A percentile compares a stretch with the other conserved stretches of the same genome.
Evolutionary conservation across 2,888 invertebrate genomes (phyloP).

Genomic region (Ypsolopha scabrella): DNA sequence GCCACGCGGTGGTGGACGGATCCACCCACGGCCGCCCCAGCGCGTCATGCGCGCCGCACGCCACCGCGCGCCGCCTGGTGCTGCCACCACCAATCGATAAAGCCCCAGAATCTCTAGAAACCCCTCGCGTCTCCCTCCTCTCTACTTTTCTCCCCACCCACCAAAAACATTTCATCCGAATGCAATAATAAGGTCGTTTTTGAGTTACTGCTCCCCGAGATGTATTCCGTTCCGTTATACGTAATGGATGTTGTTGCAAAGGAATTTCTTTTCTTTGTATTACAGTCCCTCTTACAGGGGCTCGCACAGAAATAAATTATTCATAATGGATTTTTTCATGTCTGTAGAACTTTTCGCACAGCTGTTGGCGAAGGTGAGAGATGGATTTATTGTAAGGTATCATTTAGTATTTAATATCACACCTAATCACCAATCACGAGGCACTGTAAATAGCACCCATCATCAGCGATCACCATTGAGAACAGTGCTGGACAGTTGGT

Average conservation of each 20-base stretch:
- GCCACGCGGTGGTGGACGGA: not conserved
- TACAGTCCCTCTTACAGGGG: not conserved
- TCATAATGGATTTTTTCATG: not conserved
- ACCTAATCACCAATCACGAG: not conserved
- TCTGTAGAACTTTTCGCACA: not conserved
- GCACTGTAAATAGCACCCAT: not conserved
- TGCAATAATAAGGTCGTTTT: conserved; percentile 60
- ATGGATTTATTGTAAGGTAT: not conserved
- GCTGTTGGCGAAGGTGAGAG: too few species aligned
- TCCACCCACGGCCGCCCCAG: conserved; percentile 14
- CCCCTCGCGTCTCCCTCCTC: conserved; percentile 29
- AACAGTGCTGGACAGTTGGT: conserved; percentile 8
- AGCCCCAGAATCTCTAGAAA: conserved; percentile 53
- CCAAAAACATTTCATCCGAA: conserved; percentile 55
- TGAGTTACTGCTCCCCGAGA: conserved; percentile 39
- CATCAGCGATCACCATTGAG: not conserved
- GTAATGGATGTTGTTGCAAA: not conserved
- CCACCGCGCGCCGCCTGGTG: conserved; percentile 37
- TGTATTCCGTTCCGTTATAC: conserved; percentile 12
- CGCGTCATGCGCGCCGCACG: conserved; percentile 41
- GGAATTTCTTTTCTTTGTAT: not conserved
- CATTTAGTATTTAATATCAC: not conserved
- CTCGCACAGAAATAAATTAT: not conserved
- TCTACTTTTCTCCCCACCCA: not conserved
- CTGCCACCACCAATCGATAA: conserved; percentile 61